A percentile compares a stretch with the other conserved stretches of the same genome.
Conservation (phyloP, 2,797 vertebrate genomes). For the Cheracebus regulus region DNA sequence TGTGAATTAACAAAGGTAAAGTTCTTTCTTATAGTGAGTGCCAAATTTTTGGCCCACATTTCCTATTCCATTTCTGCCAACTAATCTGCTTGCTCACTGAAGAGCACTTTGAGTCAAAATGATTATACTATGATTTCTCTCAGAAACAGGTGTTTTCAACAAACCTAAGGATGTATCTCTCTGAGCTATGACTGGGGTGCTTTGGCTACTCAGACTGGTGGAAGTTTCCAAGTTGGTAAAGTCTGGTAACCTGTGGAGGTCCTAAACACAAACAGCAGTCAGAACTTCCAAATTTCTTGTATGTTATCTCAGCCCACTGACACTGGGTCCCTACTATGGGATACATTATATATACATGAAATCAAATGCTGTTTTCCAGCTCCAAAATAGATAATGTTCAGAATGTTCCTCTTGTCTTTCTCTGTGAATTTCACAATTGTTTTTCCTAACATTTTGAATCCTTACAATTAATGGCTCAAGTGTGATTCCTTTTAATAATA, state of each 20-base stretch:
- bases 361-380: neutral
- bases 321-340: neutral
- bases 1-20: neutral
- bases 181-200: neutral
- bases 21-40: neutral
- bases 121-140: neutral
- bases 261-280: neutral
- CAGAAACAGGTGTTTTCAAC: neutral
- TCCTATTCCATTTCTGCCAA: constrained; percentile 12
- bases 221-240: neutral
- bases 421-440: neutral
- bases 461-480: neutral
- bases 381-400: neutral
- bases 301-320: neutral
- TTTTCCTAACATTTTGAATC: constrained; percentile 34
- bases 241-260: neutral
- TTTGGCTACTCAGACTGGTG: neutral
- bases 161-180: neutral
- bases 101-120: neutral
- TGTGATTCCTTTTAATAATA: neutral
- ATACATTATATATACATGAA: neutral
- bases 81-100: neutral
- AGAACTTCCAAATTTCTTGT: neutral
- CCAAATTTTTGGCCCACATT: neutral
- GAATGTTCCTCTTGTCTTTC: neutral